Evolutionary conservation across 2,888 invertebrate genomes (phyloP).

Genomic region (Eremobia ochroleuca): DNA sequence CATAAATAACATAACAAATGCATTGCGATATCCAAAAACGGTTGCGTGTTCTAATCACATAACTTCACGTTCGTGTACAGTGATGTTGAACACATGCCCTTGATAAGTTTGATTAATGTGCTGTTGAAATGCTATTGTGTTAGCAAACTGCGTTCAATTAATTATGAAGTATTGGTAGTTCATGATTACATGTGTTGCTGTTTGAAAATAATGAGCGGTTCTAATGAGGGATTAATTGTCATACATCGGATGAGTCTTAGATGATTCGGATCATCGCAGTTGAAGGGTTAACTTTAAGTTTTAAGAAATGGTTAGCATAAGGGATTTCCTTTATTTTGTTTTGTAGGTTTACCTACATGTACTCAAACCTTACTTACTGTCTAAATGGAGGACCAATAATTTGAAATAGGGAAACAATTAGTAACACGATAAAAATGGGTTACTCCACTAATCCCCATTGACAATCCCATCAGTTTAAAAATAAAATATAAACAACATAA

Average conservation of each 20-base stretch:
- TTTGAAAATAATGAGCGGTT: constrained; percentile 19
- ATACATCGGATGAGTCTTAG: neutral
- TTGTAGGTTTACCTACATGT: too few species aligned
- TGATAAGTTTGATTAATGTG: constrained; percentile 64
- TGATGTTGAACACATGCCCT: constrained; percentile 64
- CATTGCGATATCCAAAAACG: constrained; percentile 25
- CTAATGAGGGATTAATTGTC: neutral
- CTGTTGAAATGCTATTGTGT: constrained; percentile 63
- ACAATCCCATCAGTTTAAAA: too few species aligned
- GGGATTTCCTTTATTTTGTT: too few species aligned
- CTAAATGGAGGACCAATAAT: too few species aligned
- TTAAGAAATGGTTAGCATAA: too few species aligned
- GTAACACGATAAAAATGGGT: too few species aligned
- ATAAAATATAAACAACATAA: too few species aligned
- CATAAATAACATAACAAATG: constrained; percentile 1
- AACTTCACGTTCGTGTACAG: constrained; percentile 60
- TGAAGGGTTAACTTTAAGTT: neutral
- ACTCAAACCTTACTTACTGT: too few species aligned
- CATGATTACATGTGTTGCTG: constrained; percentile 22
- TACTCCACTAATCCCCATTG: too few species aligned
- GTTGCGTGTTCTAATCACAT: constrained; percentile 59
- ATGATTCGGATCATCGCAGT: neutral
- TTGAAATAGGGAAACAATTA: too few species aligned
- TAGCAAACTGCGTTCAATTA: constrained; percentile 58
- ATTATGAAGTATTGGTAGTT: constrained; percentile 44